Evolutionary conservation across 2,113 vertebrate genomes (phyloP).

Genomic region (Centropristis striata): DNA sequence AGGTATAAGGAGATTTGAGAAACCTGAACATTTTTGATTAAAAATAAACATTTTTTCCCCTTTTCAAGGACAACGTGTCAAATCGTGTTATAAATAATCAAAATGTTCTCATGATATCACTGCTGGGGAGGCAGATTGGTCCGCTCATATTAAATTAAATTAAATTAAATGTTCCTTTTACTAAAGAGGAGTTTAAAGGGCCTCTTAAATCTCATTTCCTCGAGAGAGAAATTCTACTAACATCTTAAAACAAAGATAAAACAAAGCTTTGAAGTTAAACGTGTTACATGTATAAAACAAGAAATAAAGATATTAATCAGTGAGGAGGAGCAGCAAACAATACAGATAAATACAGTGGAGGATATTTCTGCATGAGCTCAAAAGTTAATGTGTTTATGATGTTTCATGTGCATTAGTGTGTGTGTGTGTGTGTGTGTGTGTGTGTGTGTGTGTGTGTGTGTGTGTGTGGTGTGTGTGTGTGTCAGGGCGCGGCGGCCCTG

Average conservation of each 20-base stretch:
- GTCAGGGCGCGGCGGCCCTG: slow-evolving; percentile 82
- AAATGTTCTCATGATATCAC: neutral
- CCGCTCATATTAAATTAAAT: neutral
- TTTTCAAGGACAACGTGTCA: neutral
- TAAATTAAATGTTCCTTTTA: neutral
- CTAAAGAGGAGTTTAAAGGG: neutral
- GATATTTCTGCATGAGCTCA: neutral
- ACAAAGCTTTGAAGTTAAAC: neutral
- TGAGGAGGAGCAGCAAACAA: slow-evolving; percentile 4
- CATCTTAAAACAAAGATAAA: neutral
- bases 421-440: neutral
- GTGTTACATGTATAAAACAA: neutral
- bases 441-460: slow-evolving; percentile 29
- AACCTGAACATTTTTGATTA: neutral
- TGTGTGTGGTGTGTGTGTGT: slow-evolving; percentile 25
- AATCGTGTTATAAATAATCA: neutral
- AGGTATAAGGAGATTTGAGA: neutral
- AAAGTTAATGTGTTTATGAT: neutral
- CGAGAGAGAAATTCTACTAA: neutral
- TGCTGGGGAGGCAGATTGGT: neutral
- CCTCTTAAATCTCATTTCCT: slow-evolving; percentile 7
- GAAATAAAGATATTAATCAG: neutral
- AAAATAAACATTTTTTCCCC: neutral
- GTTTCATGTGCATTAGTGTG: neutral
- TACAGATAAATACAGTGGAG: slow-evolving; percentile 12